Conservation (phyloP, 2,888 invertebrate species). For the Elysia crispata region DNA sequence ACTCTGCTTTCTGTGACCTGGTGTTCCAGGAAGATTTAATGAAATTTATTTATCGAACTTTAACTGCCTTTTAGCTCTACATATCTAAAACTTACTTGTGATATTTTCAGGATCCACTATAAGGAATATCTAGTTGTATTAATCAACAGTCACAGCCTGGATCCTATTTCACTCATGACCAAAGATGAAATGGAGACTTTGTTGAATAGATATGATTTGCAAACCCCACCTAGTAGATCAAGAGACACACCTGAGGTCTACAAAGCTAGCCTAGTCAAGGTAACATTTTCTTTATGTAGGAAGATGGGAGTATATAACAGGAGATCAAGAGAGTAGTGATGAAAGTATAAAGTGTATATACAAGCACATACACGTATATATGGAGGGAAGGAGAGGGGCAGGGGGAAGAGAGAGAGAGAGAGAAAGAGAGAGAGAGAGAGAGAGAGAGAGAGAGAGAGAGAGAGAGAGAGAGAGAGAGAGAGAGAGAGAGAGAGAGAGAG, state of each 20-base stretch:
- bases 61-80: too few species aligned
- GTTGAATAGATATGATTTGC: slow-evolving; percentile 60
- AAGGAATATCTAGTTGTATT: slow-evolving; percentile 90
- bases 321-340: background rate
- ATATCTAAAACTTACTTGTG: slow-evolving; percentile 3
- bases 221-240: slow-evolving; percentile 51
- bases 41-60: too few species aligned
- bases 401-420: too few species aligned
- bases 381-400: too few species aligned
- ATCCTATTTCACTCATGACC: slow-evolving; percentile 87
- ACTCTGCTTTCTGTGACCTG: too few species aligned
- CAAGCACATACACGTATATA: too few species aligned
- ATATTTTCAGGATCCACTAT: slow-evolving; percentile 88
- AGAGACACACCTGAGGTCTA: slow-evolving; percentile 51
- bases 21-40: too few species aligned
- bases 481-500: background rate
- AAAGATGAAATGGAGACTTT: slow-evolving; percentile 84
- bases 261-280: slow-evolving; percentile 13
- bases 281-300: background rate
- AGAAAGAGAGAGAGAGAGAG: slow-evolving; percentile 9
- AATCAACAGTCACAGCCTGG: slow-evolving; percentile 85
- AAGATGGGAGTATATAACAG: background rate
- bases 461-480: slow-evolving; percentile 33
- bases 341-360: background rate
- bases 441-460: slow-evolving; percentile 32